A percentile compares a stretch with the other conserved stretches of the same genome.
phyloP scores from a whole-genome alignment of 2,888 invertebrate species.

The Marronus borbonicus region DNA sequence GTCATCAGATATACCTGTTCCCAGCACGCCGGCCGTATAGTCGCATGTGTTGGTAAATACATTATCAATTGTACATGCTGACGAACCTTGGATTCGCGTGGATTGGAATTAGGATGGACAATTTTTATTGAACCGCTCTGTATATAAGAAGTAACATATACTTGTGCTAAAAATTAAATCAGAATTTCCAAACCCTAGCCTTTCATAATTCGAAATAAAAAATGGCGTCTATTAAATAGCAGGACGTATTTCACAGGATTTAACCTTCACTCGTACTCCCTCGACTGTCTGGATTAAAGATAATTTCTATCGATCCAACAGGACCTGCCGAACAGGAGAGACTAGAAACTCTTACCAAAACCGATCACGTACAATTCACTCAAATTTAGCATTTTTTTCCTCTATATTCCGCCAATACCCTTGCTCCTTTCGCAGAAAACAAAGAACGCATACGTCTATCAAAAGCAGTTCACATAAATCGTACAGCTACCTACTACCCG shows the following conservation, averaged over 20 bases:
- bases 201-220: slow-evolving; percentile 5
- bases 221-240: slow-evolving; percentile 37
- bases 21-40: too few species aligned
- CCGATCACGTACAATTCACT: slow-evolving; percentile 36
- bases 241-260: slow-evolving; percentile 25
- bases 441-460: slow-evolving; percentile 34
- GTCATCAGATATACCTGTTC: too few species aligned
- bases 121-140: too few species aligned
- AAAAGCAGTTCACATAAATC: slow-evolving; percentile 45
- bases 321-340: slow-evolving; percentile 2
- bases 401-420: slow-evolving; percentile 19
- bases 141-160: too few species aligned
- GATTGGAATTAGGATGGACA: too few species aligned
- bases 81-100: too few species aligned
- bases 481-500: slow-evolving; percentile 34
- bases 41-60: too few species aligned
- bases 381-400: slow-evolving; percentile 35
- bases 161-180: too few species aligned
- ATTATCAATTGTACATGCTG: too few species aligned
- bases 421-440: slow-evolving; percentile 28
- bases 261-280: slow-evolving; percentile 26
- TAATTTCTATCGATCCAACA: slow-evolving; percentile 40
- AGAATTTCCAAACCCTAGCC: neutral
- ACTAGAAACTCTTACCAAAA: slow-evolving; percentile 25
- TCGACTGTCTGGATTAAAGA: slow-evolving; percentile 33